Evolutionary conservation across 2,113 vertebrate genomes (phyloP).

Genomic region (Cranoglanis bouderius): DNA sequence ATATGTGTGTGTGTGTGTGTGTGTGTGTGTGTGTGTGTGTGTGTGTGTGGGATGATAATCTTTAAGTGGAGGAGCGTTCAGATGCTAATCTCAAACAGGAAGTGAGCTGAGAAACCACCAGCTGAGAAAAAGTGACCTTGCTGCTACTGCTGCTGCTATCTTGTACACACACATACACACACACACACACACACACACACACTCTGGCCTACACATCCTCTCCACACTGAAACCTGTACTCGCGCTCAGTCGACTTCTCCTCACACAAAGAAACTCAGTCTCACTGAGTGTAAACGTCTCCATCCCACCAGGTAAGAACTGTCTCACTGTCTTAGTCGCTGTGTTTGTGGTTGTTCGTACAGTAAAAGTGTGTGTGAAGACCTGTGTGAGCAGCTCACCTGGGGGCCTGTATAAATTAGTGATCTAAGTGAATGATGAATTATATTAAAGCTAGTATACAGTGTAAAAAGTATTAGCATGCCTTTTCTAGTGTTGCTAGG

Average conservation of each 20-base stretch:
- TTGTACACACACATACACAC: slow-evolving; percentile 4
- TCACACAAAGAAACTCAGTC: background rate
- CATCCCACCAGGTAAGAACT: slow-evolving; percentile 37
- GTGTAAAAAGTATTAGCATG: background rate
- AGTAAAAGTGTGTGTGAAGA: background rate
- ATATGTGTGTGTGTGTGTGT: slow-evolving; percentile 53
- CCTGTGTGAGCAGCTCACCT: background rate
- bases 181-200: background rate
- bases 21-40: slow-evolving; percentile 50
- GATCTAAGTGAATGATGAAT: background rate
- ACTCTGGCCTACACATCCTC: background rate
- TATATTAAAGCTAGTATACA: background rate
- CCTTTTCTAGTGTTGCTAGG: background rate
- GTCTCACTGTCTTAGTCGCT: background rate
- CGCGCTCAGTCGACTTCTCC: background rate
- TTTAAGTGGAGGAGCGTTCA: slow-evolving; percentile 69
- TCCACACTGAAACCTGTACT: background rate
- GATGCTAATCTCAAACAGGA: slow-evolving; percentile 77
- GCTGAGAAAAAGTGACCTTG: slow-evolving; percentile 74
- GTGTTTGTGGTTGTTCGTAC: background rate
- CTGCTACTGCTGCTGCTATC: slow-evolving; percentile 42
- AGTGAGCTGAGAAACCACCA: slow-evolving; percentile 74
- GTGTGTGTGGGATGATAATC: slow-evolving; percentile 69
- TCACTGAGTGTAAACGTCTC: background rate
- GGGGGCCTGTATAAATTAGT: background rate